Percentiles rank a stretch among this genome's conserved stretches.
Evolutionary conservation across 2,113 vertebrate species (phyloP).

Genomic region (Cyphomyrus plagiostoma): DNA sequence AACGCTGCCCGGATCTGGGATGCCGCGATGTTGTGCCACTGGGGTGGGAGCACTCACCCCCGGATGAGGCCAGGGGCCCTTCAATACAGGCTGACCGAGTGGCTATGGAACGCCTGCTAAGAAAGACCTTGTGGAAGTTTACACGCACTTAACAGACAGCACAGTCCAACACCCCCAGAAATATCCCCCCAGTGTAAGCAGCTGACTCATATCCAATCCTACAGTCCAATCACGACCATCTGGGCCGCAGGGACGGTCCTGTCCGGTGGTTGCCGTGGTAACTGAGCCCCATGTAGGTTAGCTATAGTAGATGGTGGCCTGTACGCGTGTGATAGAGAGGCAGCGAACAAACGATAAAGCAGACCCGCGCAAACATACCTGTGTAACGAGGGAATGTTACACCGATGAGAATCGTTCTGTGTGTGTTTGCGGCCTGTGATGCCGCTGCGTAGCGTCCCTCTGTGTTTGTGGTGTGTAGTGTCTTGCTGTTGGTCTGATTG

Average conservation of each 20-base stretch:
- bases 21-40: not conserved
- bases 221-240: constrained; percentile 3
- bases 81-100: not conserved
- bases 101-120: not conserved
- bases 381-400: not conserved
- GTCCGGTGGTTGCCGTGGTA: not conserved
- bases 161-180: not conserved
- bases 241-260: not conserved
- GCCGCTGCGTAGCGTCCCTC: not conserved
- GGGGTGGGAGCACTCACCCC: not conserved
- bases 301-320: not conserved
- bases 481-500: not conserved
- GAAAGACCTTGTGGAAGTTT: not conserved
- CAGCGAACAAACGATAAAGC: not conserved
- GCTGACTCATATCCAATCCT: not conserved
- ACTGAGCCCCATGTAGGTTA: not conserved
- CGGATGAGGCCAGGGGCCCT: not conserved
- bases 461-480: not conserved
- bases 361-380: not conserved
- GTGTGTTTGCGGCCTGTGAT: not conserved
- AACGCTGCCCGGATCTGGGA: not conserved
- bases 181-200: not conserved
- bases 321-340: not conserved
- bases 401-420: not conserved
- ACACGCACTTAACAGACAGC: not conserved